Conservation (phyloP, 2,113 vertebrate genomes). For the Corydoras maculifer region DNA sequence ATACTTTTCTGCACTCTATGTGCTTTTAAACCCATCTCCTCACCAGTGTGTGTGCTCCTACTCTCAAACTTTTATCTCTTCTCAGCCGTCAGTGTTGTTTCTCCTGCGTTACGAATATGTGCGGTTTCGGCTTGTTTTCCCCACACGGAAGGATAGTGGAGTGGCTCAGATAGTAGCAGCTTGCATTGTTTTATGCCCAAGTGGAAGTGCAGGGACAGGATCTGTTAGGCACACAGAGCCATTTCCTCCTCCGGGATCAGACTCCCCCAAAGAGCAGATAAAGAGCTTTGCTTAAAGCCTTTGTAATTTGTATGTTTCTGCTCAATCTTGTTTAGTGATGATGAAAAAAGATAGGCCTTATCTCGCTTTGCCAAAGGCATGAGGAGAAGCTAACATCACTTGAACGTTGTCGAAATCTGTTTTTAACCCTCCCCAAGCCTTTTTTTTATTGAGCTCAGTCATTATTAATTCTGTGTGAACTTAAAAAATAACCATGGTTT, state of each 20-base stretch:
- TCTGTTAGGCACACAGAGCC: constrained; percentile 64
- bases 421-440: constrained; percentile 28
- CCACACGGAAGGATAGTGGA: constrained; percentile 58
- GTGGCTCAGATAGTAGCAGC: constrained; percentile 60
- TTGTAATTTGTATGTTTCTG: constrained; percentile 77
- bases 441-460: constrained; percentile 39
- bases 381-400: constrained; percentile 51
- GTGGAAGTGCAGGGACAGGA: constrained; percentile 67
- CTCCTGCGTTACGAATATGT: constrained; percentile 1
- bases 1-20: too few relatives aligned
- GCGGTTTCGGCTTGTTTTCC: constrained; percentile 24
- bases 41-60: neutral
- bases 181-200: constrained; percentile 60
- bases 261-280: constrained; percentile 68
- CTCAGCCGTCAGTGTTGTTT: neutral
- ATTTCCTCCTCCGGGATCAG: constrained; percentile 63
- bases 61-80: neutral
- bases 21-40: neutral
- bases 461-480: too few relatives aligned
- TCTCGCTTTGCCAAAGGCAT: constrained; percentile 69
- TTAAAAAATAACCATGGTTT: too few relatives aligned
- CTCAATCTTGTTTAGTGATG: constrained; percentile 74
- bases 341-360: constrained; percentile 73
- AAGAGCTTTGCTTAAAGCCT: constrained; percentile 67
- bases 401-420: constrained; percentile 55